Evolutionary conservation across 2,888 invertebrate genomes (phyloP), one percentile per base, ranked within the genome.

Genomic region (Synanthedon andrenaeformis): DNA sequence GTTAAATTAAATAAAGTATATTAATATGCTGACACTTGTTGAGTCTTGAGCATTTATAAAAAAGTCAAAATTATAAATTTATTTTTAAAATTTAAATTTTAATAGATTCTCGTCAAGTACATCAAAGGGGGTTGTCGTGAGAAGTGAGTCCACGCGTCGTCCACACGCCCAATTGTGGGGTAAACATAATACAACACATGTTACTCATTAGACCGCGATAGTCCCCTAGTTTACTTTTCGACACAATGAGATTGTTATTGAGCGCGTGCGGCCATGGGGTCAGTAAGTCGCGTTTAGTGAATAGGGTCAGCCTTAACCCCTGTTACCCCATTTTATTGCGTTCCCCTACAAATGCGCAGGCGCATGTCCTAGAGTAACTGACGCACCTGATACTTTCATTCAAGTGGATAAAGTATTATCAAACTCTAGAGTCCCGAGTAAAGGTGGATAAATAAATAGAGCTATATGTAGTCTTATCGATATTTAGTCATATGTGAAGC

Each of bases 161-260:
- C 73, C 84, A 79, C 82, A 79, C 76, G 79, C 74, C 76, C 56
- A 23, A 57, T 58, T 66, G 74, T 75, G 69, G 68, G 72, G 35
- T 69, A 77, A 79, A 79, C 70, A 77, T 49, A 60, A 57, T 67
- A 73, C 74, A 70, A 57, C 67, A 73, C 74, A 70, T 69, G 67
- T 58, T 67, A 65, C 67, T 76, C 68, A 78, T 79, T 79, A 74
- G 64, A 72, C 71, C 70, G 63, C 61, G 42, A 51, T 55, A 56
- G 35, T 35, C 54, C 54, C 51, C 52, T 51, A 48, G 52, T 51
- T 42, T 23, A 35, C 42, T 45, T 41, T 41, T 62, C 35, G 64
- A 65, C 64, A 83, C 79, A 82, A 80, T 79, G 65, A 66, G 77
- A 80, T 82, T 82, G 79, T 80, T 74, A 82, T 79, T 74, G 67